Evolutionary conservation across 2,888 invertebrate species (phyloP).

Genomic region (Fragum whitleyi): DNA sequence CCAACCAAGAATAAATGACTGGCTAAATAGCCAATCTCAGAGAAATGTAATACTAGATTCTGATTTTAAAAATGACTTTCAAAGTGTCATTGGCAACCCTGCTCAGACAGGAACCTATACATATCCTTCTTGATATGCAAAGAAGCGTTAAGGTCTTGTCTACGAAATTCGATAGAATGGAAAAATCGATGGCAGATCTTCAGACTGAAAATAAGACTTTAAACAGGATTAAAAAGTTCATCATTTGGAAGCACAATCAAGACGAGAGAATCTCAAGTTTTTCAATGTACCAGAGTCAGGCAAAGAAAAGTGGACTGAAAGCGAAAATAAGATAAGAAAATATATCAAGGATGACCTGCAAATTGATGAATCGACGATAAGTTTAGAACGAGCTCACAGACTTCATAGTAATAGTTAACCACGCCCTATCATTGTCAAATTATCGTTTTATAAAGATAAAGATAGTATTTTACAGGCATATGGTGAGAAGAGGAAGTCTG

Average conservation of each 20-base stretch:
- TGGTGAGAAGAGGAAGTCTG: neutral
- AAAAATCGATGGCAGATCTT: neutral
- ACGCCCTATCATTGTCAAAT: slow-evolving; percentile 16
- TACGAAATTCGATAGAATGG: slow-evolving; percentile 13
- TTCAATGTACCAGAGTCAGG: slow-evolving; percentile 1
- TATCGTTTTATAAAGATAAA: too few species aligned
- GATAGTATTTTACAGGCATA: slow-evolving; percentile 16
- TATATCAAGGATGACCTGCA: neutral
- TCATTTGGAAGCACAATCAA: slow-evolving; percentile 13
- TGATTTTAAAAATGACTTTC: neutral
- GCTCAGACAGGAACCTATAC: neutral
- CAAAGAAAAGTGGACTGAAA: slow-evolving; percentile 13
- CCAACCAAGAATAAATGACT: slow-evolving; percentile 3
- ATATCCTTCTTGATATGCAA: slow-evolving; percentile 2
- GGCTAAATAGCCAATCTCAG: neutral
- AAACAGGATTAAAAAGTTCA: slow-evolving; percentile 6
- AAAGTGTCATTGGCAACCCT: neutral
- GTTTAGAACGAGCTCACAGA: slow-evolving; percentile 22
- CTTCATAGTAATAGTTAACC: neutral
- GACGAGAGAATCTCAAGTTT: slow-evolving; percentile 19
- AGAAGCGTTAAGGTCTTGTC: neutral
- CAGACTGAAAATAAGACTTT: neutral
- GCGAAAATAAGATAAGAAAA: too few species aligned
- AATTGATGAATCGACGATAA: slow-evolving; percentile 9
- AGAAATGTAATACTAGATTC: neutral